Percentiles rank a stretch among this genome's conserved stretches.
These are phyloP conservation scores for Mormyrops attenuatus DNA, from an alignment of 2,797 vertebrate genomes.

Conservation along the genomic window DNA sequence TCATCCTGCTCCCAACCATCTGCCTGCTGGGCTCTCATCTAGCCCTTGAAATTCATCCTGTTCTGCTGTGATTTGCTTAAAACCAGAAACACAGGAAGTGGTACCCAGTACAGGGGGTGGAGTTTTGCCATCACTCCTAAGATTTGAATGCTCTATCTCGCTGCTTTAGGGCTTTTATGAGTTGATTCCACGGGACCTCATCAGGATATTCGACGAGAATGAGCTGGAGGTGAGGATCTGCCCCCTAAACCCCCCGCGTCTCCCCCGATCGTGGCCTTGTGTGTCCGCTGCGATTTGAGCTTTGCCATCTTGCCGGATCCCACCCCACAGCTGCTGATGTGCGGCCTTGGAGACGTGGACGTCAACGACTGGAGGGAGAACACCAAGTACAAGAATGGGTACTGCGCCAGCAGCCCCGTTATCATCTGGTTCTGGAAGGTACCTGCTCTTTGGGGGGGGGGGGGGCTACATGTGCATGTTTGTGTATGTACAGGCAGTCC, in stretches of 20 bases:
- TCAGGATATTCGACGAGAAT: conserved; percentile 98
- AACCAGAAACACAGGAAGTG: not conserved
- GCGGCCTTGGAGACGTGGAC: conserved; percentile 90
- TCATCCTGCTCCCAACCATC: not conserved
- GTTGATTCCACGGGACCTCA: conserved; percentile 87
- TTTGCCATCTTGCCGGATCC: not conserved
- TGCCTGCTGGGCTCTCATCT: not conserved
- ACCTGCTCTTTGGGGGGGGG: not conserved
- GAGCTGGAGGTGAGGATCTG: conserved; percentile 81
- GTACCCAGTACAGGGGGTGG: conserved; percentile 23
- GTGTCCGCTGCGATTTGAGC: not conserved
- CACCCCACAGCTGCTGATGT: conserved; percentile 80
- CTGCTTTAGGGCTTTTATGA: conserved; percentile 88
- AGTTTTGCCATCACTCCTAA: too few species aligned
- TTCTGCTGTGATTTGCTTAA: not conserved
- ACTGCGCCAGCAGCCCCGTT: conserved; percentile 74
- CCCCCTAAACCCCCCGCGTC: not conserved
- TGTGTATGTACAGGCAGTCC: not conserved
- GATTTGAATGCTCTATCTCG: not conserved
- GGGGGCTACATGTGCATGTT: not conserved
- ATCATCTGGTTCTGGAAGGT: conserved; percentile 99
- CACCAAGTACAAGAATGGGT: conserved; percentile 91
- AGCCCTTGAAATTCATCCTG: not conserved
- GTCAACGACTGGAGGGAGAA: conserved; percentile 92
- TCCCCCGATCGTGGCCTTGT: not conserved